These are phyloP conservation scores for Leptinotarsa lineolata DNA, from an alignment of 1,140 invertebrate species.

Conservation along the genomic window DNA sequence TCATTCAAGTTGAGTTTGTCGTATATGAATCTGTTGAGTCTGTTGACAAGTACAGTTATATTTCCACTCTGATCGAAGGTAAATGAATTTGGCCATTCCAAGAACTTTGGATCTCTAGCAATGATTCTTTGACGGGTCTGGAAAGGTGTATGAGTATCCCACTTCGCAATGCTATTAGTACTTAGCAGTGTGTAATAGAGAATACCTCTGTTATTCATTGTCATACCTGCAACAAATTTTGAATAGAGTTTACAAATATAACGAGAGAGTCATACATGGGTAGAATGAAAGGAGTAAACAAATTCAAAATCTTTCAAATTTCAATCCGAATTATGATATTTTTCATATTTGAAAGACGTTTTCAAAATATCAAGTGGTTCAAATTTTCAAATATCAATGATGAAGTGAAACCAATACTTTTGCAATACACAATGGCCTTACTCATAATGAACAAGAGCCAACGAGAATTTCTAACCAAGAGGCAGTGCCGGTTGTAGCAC, in stretches of 20 bases:
- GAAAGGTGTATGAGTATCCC: constrained; percentile 62
- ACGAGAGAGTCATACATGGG: background rate
- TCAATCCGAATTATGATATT: background rate
- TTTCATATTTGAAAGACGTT: background rate
- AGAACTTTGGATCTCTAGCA: constrained; percentile 65
- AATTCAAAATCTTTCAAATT: background rate
- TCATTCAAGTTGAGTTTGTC: constrained; percentile 43
- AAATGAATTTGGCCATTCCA: constrained; percentile 75
- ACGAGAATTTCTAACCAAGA: too few relatives aligned
- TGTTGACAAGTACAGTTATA: constrained; percentile 69
- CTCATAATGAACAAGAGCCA: too few relatives aligned
- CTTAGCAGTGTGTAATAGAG: constrained; percentile 70
- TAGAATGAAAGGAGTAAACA: background rate
- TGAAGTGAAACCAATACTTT: too few relatives aligned
- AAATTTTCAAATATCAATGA: too few relatives aligned
- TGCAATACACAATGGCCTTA: too few relatives aligned
- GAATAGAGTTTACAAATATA: too few relatives aligned
- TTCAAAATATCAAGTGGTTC: too few relatives aligned
- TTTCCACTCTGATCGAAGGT: constrained; percentile 68
- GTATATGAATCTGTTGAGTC: constrained; percentile 63
- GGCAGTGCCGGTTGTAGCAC: too few relatives aligned
- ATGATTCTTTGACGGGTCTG: constrained; percentile 61
- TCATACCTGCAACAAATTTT: constrained; percentile 59
- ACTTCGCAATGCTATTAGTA: constrained; percentile 68
- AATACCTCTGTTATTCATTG: constrained; percentile 68